These are phyloP conservation scores for Orbicella faveolata DNA, from an alignment of 64 coral and sea anemone genomes.

Conservation along the genomic window DNA sequence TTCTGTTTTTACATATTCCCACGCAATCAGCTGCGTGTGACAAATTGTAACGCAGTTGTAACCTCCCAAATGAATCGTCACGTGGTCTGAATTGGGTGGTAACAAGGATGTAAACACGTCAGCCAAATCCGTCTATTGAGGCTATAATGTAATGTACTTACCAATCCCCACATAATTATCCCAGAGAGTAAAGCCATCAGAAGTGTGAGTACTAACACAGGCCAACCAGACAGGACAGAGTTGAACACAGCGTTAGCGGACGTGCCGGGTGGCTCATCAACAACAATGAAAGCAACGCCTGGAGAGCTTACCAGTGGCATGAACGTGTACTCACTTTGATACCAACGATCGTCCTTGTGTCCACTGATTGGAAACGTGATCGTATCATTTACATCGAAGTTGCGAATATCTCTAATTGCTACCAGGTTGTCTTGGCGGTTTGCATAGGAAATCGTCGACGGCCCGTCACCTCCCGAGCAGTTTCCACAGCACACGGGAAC, in stretches of 20 bases:
- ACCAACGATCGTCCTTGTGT: slow-evolving; percentile 63
- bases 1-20: no score
- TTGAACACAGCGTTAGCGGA: slow-evolving; percentile 83
- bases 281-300: slow-evolving; percentile 90
- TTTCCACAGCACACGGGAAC: slow-evolving; percentile 79
- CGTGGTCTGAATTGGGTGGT: no score
- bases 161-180: slow-evolving; percentile 94
- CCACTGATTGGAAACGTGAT: slow-evolving; percentile 93
- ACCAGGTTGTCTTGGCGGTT: slow-evolving; percentile 18
- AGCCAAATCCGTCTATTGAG: no score
- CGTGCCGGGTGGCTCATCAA: slow-evolving; percentile 60
- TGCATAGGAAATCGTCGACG: slow-evolving; percentile 30
- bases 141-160: slow-evolving; percentile 28
- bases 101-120: no score
- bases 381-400: slow-evolving; percentile 21
- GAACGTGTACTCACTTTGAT: slow-evolving; percentile 67
- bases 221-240: slow-evolving; percentile 88
- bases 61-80: no score
- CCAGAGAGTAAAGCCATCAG: slow-evolving; percentile 89
- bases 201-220: slow-evolving; percentile 76
- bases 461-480: slow-evolving; percentile 66
- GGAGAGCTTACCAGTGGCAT: slow-evolving; percentile 84
- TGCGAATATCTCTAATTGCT: slow-evolving; percentile 25
- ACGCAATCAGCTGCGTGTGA: no score
- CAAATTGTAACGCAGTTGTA: no score